Conservation (phyloP, 2,888 invertebrate species). For the Coelogynopora nodosa region DNA sequence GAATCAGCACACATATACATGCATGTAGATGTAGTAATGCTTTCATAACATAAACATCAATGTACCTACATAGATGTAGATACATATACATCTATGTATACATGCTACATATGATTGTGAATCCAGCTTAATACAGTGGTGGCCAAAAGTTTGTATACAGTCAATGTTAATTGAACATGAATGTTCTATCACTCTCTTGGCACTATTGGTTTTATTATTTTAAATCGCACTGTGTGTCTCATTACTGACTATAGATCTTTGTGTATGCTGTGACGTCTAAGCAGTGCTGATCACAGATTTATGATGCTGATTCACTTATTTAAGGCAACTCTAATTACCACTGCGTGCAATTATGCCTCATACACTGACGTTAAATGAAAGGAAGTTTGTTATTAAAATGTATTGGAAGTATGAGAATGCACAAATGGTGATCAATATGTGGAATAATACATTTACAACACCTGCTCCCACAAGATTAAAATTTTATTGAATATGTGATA, state of each 20-base stretch:
- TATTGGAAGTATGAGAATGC: conserved; percentile 1
- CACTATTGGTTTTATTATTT: too few species aligned
- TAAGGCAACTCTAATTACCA: too few species aligned
- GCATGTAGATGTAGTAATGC: neutral
- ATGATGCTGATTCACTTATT: too few species aligned
- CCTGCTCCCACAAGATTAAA: neutral
- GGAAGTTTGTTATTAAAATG: neutral
- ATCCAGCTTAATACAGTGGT: neutral
- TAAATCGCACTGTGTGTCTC: too few species aligned
- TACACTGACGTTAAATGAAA: too few species aligned
- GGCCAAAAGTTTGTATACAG: too few species aligned
- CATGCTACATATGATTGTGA: neutral
- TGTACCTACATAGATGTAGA: neutral
- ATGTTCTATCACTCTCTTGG: too few species aligned
- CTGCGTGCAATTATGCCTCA: too few species aligned
- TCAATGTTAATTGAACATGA: too few species aligned
- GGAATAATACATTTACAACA: neutral
- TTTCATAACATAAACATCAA: neutral
- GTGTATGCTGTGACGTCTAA: too few species aligned
- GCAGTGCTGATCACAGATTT: too few species aligned
- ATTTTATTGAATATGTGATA: neutral
- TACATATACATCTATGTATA: neutral
- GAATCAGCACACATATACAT: neutral
- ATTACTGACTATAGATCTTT: too few species aligned
- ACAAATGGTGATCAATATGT: neutral